Evolutionary conservation across 2,888 invertebrate genomes (phyloP).

Genomic region (Scrobipalpa atriplicella): DNA sequence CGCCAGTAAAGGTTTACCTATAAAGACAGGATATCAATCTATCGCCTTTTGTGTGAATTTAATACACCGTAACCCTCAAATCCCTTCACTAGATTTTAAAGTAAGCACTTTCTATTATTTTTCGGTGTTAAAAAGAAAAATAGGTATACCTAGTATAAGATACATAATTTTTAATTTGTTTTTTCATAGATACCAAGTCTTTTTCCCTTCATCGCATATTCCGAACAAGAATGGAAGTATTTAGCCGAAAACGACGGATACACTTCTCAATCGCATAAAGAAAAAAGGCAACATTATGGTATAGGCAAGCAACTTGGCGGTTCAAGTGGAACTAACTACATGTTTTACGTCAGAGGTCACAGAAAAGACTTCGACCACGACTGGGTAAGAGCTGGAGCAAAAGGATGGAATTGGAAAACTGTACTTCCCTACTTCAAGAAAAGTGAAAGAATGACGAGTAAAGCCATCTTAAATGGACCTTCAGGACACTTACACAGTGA

Average conservation of each 20-base stretch:
- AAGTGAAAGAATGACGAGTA: slow-evolving; percentile 82
- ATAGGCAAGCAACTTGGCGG: slow-evolving; percentile 85
- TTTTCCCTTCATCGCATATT: slow-evolving; percentile 7
- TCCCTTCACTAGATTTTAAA: no score
- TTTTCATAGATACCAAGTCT: slow-evolving; percentile 15
- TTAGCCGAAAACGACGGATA: slow-evolving; percentile 40
- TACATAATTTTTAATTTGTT: no score
- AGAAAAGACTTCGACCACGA: slow-evolving; percentile 56
- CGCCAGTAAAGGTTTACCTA: no score
- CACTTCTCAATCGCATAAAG: slow-evolving; percentile 40
- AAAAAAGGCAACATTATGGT: slow-evolving; percentile 59
- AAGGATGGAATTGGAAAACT: slow-evolving; percentile 86
- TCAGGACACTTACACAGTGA: slow-evolving; percentile 81
- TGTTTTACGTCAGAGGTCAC: slow-evolving; percentile 85
- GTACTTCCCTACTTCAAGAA: slow-evolving; percentile 87
- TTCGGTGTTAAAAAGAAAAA: no score
- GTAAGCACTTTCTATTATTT: no score
- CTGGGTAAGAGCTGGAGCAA: not conserved
- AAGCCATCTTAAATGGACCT: slow-evolving; percentile 65
- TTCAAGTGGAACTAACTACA: slow-evolving; percentile 83
- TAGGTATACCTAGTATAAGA: no score
- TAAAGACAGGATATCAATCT: no score
- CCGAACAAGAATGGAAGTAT: slow-evolving; percentile 82
- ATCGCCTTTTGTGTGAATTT: no score
- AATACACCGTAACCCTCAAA: no score